These are phyloP conservation scores for Bufo gargarizans DNA, from an alignment of 2,113 vertebrate genomes.

Conservation along the genomic window DNA sequence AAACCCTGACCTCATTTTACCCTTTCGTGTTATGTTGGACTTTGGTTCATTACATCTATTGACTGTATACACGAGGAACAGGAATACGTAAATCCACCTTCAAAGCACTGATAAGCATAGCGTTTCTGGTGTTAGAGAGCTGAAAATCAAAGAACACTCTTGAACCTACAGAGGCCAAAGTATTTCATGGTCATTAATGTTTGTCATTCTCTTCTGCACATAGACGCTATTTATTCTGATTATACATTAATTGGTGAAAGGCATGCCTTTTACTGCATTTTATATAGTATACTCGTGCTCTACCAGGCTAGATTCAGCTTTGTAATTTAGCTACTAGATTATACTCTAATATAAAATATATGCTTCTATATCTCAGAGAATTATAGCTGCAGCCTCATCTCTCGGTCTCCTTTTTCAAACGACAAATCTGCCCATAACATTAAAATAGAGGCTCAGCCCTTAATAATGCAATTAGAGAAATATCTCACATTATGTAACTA, in stretches of 20 bases:
- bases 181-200: not conserved
- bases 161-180: not conserved
- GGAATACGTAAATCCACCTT: constrained; percentile 23
- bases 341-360: no score
- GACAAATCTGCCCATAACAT: no score
- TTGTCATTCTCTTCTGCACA: not conserved
- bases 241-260: not conserved
- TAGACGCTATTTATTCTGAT: not conserved
- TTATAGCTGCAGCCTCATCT: no score
- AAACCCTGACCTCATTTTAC: constrained; percentile 32
- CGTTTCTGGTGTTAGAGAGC: constrained; percentile 25
- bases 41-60: constrained; percentile 40
- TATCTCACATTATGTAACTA: no score
- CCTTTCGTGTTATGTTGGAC: constrained; percentile 21
- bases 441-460: no score
- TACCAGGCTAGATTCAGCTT: not conserved
- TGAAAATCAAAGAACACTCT: constrained; percentile 4
- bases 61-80: not conserved
- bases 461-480: no score
- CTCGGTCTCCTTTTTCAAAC: no score
- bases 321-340: not conserved
- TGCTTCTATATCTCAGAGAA: no score
- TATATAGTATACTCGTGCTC: not conserved
- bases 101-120: constrained; percentile 28
- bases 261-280: not conserved